Evolutionary conservation across 1,140 invertebrate genomes (phyloP).

Genomic region (Papilio helenus): DNA sequence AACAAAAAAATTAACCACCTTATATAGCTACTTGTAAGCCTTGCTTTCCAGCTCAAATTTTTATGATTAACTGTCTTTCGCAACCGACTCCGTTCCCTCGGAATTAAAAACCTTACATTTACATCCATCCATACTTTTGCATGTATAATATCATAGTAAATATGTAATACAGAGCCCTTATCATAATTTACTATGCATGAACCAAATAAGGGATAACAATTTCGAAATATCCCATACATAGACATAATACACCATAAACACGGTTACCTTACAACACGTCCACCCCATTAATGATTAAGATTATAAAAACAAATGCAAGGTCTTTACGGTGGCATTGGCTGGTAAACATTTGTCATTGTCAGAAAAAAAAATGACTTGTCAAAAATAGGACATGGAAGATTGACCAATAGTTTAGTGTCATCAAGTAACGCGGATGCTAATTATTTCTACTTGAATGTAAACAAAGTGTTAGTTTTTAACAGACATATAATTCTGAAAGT

Average conservation of each 20-base stretch:
- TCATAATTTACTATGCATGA: not conserved
- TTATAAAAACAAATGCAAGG: conserved; percentile 35
- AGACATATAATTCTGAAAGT: not conserved
- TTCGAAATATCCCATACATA: not conserved
- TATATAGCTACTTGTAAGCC: too few relatives aligned
- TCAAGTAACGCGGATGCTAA: not conserved
- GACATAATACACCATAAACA: not conserved
- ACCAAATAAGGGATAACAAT: conserved; percentile 17
- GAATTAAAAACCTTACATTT: too few relatives aligned
- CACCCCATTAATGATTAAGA: conserved; percentile 32
- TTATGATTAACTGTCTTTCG: too few relatives aligned
- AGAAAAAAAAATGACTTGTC: conserved; percentile 25
- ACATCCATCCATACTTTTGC: too few relatives aligned
- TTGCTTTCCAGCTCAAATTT: too few relatives aligned
- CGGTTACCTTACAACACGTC: not conserved
- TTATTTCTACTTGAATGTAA: not conserved
- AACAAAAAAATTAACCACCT: not conserved
- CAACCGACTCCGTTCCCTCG: too few relatives aligned
- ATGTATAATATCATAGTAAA: not conserved
- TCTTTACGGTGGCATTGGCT: conserved; percentile 29
- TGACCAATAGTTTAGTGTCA: not conserved
- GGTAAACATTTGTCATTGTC: conserved; percentile 26
- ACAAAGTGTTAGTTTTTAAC: not conserved
- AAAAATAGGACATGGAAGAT: conserved; percentile 16
- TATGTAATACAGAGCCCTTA: not conserved